Evolutionary conservation across 1,140 invertebrate genomes (phyloP).

Genomic region (Drosophila bocki): DNA sequence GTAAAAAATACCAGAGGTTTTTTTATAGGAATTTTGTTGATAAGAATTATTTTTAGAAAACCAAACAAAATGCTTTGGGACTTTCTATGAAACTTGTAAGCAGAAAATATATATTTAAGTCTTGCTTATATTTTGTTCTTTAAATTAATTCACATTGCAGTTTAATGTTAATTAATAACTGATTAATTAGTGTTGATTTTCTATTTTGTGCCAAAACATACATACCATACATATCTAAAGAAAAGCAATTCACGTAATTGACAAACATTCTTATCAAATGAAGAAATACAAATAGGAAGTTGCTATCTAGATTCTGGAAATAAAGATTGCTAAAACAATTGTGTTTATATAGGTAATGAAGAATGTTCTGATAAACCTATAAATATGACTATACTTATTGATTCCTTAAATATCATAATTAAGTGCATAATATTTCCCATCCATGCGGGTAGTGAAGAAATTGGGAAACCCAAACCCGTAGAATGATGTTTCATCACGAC

Average conservation of each 20-base stretch:
- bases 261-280: slow-evolving; percentile 10
- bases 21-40: neutral
- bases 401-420: neutral
- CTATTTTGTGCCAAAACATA: neutral
- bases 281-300: neutral
- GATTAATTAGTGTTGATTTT: neutral
- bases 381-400: neutral
- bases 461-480: slow-evolving; percentile 2
- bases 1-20: neutral
- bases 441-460: neutral
- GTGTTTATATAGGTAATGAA: neutral
- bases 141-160: neutral
- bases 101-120: neutral
- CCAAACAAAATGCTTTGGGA: neutral
- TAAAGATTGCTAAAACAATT: neutral
- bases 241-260: neutral
- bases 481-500: slow-evolving; percentile 26
- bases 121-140: neutral
- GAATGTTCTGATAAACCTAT: neutral
- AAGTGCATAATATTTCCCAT: neutral
- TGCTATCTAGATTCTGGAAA: neutral
- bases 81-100: neutral
- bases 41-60: neutral
- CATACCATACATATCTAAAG: neutral
- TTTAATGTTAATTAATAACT: neutral